Percentiles rank a stretch among this genome's conserved stretches.
Evolutionary conservation across 2,888 invertebrate genomes (phyloP).

Genomic region (Syritta pipiens): DNA sequence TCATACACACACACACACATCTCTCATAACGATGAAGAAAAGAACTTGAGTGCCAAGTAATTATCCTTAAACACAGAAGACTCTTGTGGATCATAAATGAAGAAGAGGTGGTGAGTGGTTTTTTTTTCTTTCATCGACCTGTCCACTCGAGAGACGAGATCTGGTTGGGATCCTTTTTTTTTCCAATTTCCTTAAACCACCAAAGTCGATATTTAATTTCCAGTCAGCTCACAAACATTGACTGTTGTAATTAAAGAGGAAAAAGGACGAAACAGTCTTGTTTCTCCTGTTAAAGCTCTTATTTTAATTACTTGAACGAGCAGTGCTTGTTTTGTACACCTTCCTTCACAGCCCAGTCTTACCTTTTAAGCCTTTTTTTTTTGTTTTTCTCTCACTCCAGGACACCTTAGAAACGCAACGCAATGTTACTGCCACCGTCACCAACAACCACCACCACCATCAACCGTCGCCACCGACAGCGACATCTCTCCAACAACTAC

Average conservation of each 20-base stretch:
- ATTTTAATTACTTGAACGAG: constrained; percentile 34
- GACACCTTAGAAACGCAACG: too few species aligned
- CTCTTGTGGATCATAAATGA: constrained; percentile 49
- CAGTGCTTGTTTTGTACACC: constrained; percentile 7
- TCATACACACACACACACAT: neutral
- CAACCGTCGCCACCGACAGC: neutral
- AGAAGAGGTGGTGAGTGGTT: neutral
- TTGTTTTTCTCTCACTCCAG: neutral
- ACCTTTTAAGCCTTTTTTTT: neutral
- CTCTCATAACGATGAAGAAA: constrained; percentile 35
- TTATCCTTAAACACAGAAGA: constrained; percentile 57
- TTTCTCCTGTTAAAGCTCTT: neutral
- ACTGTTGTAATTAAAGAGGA: constrained; percentile 25
- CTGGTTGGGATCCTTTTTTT: too few species aligned
- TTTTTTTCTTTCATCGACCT: neutral
- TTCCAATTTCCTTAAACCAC: neutral
- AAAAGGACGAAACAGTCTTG: neutral
- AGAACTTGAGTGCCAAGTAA: constrained; percentile 51
- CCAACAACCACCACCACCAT: neutral
- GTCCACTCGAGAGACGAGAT: too few species aligned
- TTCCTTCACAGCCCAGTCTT: neutral
- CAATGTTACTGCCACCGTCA: too few species aligned
- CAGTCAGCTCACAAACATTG: constrained; percentile 19
- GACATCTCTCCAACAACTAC: neutral
- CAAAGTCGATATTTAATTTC: constrained; percentile 28